Conservation (phyloP, 2,797 vertebrate genomes). For the Masticophis lateralis region DNA sequence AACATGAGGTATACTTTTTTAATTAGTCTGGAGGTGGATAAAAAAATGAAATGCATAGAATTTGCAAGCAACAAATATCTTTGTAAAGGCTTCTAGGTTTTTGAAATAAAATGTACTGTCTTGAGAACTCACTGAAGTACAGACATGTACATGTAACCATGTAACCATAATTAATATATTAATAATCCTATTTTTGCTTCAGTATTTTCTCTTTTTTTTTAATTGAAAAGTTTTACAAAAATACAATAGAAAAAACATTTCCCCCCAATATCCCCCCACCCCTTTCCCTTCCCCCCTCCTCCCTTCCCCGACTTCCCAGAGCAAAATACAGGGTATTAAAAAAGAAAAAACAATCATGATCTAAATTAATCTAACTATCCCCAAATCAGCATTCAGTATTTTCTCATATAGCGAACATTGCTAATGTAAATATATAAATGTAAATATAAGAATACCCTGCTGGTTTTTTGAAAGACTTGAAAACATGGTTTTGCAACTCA, state of each 20-base stretch:
- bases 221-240: no score
- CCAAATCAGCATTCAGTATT: background rate
- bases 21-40: background rate
- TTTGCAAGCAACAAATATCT: background rate
- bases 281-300: no score
- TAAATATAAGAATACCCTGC: background rate
- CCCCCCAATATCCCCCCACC: no score
- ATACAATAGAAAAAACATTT: no score
- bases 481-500: background rate
- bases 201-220: background rate
- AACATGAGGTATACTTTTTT: constrained; percentile 86
- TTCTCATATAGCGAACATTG: background rate
- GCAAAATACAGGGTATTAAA: no score
- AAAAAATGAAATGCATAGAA: background rate
- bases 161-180: background rate
- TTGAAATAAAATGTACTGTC: background rate
- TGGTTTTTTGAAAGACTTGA: background rate
- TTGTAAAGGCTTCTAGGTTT: background rate
- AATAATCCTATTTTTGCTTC: background rate
- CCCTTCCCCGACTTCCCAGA: no score
- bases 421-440: background rate
- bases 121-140: background rate
- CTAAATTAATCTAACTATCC: no score
- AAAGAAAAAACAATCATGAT: no score
- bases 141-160: background rate